These are phyloP conservation scores for Stomatorhinus walkeri DNA, from an alignment of 2,797 vertebrate species.

Conservation along the genomic window DNA sequence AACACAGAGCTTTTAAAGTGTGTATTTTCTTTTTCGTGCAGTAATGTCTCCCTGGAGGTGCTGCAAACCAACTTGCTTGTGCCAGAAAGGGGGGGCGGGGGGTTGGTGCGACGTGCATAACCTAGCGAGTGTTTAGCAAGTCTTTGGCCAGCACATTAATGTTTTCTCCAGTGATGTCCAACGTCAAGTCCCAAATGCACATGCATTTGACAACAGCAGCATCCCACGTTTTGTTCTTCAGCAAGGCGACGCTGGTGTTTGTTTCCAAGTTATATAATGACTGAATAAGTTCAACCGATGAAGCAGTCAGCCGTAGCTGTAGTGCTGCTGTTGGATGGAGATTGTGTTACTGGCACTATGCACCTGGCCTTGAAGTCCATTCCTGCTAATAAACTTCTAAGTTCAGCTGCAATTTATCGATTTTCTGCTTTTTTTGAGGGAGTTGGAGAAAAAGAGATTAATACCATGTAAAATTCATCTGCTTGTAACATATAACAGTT, in stretches of 20 bases:
- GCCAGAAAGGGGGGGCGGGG: constrained; percentile 52
- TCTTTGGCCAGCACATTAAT: background rate
- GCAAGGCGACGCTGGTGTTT: background rate
- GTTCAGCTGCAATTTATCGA: background rate
- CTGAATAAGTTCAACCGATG: background rate
- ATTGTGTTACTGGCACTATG: background rate
- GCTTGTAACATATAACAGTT: background rate
- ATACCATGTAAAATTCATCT: background rate
- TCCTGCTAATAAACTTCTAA: background rate
- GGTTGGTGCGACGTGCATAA: constrained; percentile 41
- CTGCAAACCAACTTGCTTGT: constrained; percentile 60
- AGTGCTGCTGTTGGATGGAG: background rate
- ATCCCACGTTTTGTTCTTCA: background rate
- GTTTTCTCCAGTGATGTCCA: background rate
- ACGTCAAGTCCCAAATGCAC: background rate
- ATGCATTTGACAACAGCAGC: background rate
- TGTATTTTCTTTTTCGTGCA: constrained; percentile 72
- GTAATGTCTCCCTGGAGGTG: constrained; percentile 69
- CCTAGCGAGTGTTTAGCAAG: constrained; percentile 40
- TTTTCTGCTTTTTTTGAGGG: background rate
- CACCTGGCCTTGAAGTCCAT: background rate
- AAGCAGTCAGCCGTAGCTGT: background rate
- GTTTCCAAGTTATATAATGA: constrained; percentile 13
- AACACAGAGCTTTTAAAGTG: constrained; percentile 70
- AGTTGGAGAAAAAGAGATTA: background rate